A percentile compares a stretch with the other conserved stretches of the same genome.
Conservation (phyloP, 2,797 vertebrate species). For the Gorsachius magnificus region DNA sequence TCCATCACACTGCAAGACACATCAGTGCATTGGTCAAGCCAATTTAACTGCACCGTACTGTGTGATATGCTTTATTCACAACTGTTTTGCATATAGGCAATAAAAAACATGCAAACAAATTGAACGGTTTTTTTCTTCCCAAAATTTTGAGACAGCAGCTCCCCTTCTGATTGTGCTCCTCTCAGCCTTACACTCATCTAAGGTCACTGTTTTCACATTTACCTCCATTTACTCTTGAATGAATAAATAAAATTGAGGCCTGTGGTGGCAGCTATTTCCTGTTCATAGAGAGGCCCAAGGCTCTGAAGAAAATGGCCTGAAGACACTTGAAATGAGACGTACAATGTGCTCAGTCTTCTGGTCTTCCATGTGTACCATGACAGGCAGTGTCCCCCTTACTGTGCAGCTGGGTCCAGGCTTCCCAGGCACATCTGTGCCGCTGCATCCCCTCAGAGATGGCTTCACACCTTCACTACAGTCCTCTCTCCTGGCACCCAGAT, state of each 20-base stretch:
- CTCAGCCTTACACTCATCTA: background rate
- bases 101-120: background rate
- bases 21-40: background rate
- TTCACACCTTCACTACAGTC: background rate
- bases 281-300: background rate
- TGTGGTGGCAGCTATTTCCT: background rate
- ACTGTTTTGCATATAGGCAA: background rate
- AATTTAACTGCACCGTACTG: background rate
- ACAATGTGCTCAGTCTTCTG: background rate
- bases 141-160: background rate
- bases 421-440: background rate
- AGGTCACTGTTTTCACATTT: background rate
- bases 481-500: background rate
- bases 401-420: background rate
- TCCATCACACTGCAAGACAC: background rate
- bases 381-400: background rate
- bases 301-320: background rate
- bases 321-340: background rate
- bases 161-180: accelerated
- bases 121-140: background rate
- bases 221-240: background rate
- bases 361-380: background rate
- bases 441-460: background rate
- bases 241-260: background rate
- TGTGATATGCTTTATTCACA: too few species aligned